Evolutionary conservation across 2,113 vertebrate species (phyloP).

Genomic region (Periophthalmus modestus): DNA sequence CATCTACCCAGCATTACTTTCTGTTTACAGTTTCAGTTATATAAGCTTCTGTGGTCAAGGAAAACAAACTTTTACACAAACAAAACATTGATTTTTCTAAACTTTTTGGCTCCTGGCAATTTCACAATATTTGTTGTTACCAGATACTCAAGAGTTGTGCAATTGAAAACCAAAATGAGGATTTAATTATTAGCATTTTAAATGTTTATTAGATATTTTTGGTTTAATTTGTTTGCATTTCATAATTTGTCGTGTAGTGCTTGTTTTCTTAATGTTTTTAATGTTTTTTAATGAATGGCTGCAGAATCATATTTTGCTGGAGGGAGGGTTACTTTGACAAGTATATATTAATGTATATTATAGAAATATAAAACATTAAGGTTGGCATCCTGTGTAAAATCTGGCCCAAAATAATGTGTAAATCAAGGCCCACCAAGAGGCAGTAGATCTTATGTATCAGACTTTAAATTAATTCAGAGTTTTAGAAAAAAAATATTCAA

Average conservation of each 20-base stretch:
- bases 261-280: no score
- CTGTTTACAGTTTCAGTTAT: conserved; percentile 2
- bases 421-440: neutral
- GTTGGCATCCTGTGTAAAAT: no score
- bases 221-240: no score
- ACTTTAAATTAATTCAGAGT: neutral
- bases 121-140: neutral
- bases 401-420: no score
- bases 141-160: no score
- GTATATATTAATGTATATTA: no score
- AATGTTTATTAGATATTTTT: no score
- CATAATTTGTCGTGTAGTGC: no score
- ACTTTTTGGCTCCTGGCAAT: neutral
- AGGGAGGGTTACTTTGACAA: no score
- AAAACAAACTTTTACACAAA: neutral
- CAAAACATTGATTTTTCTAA: neutral
- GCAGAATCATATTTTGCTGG: no score
- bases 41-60: neutral
- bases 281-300: no score
- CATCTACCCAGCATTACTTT: neutral
- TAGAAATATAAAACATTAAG: no score
- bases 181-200: neutral
- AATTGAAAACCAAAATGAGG: neutral
- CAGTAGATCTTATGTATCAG: neutral
- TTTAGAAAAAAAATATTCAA: neutral